These are phyloP conservation scores for Vanessa cardui DNA, from an alignment of 2,888 invertebrate genomes.

Conservation along the genomic window DNA sequence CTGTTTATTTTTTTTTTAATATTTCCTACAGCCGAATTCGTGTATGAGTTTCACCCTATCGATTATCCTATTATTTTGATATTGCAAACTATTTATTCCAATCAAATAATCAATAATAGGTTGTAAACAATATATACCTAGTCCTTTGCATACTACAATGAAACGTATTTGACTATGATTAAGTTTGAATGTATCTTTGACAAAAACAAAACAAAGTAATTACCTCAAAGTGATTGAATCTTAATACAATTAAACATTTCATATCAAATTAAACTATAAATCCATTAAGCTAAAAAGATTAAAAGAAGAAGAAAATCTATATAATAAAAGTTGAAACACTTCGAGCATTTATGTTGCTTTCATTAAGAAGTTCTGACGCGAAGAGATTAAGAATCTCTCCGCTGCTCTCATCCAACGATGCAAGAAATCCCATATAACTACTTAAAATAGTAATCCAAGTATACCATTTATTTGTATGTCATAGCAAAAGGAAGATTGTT, in stretches of 20 bases:
- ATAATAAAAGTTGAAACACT: slow-evolving; percentile 17
- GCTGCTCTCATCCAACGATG: slow-evolving; percentile 4
- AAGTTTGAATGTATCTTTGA: neutral
- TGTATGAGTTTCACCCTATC: too few relatives aligned
- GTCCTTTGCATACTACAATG: too few relatives aligned
- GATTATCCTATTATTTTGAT: too few relatives aligned
- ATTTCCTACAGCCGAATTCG: too few relatives aligned
- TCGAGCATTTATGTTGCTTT: slow-evolving; percentile 26
- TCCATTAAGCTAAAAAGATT: slow-evolving; percentile 15
- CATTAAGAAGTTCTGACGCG: slow-evolving; percentile 29
- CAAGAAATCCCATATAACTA: slow-evolving; percentile 6
- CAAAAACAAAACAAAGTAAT: too few relatives aligned
- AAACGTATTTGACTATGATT: too few relatives aligned
- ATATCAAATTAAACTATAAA: slow-evolving; percentile 9
- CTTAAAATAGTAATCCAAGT: slow-evolving; percentile 8
- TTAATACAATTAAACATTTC: slow-evolving; percentile 9
- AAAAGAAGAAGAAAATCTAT: slow-evolving; percentile 8
- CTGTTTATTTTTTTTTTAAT: neutral
- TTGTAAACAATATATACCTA: too few relatives aligned
- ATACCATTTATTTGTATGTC: neutral
- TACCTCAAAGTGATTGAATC: neutral
- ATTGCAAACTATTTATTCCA: too few relatives aligned
- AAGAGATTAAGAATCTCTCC: slow-evolving; percentile 24
- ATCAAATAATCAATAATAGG: too few relatives aligned
- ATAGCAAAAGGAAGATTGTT: neutral